These are phyloP conservation scores for Ectemnius lituratus DNA, from an alignment of 2,888 invertebrate genomes.

Conservation along the genomic window DNA sequence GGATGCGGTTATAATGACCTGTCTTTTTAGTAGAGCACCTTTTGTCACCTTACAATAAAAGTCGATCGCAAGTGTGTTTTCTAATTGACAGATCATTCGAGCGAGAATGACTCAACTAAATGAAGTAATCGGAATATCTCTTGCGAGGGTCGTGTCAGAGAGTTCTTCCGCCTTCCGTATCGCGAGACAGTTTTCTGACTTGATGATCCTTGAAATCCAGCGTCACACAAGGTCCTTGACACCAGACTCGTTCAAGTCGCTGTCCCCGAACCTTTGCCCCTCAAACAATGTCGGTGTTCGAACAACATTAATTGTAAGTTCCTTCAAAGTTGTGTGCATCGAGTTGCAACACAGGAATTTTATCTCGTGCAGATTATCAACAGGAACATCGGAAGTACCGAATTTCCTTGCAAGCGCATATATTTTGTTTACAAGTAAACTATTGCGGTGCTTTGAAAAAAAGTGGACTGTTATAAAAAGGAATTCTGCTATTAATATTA, in stretches of 20 bases:
- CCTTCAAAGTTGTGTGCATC: too few relatives aligned
- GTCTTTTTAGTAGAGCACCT: neutral
- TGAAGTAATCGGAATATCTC: neutral
- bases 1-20: too few relatives aligned
- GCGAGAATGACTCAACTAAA: too few relatives aligned
- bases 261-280: neutral
- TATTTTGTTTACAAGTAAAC: too few relatives aligned
- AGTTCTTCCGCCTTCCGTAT: slow-evolving; percentile 1
- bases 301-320: too few relatives aligned
- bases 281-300: too few relatives aligned
- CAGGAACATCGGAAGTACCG: neutral
- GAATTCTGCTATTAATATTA: too few relatives aligned
- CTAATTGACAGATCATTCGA: too few relatives aligned
- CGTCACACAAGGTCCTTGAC: slow-evolving; percentile 22
- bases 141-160: neutral
- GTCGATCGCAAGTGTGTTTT: too few relatives aligned
- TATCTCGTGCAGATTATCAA: neutral
- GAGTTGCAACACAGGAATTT: neutral
- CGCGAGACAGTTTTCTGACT: neutral
- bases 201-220: slow-evolving; percentile 28
- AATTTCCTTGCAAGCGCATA: too few relatives aligned
- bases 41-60: neutral
- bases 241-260: slow-evolving; percentile 20
- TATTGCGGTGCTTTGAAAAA: too few relatives aligned
- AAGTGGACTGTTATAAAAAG: too few relatives aligned